A percentile compares a stretch with the other conserved stretches of the same genome.
phyloP scores from a whole-genome alignment of 2,888 invertebrate genomes.

The Caenorhabditis sinica region DNA sequence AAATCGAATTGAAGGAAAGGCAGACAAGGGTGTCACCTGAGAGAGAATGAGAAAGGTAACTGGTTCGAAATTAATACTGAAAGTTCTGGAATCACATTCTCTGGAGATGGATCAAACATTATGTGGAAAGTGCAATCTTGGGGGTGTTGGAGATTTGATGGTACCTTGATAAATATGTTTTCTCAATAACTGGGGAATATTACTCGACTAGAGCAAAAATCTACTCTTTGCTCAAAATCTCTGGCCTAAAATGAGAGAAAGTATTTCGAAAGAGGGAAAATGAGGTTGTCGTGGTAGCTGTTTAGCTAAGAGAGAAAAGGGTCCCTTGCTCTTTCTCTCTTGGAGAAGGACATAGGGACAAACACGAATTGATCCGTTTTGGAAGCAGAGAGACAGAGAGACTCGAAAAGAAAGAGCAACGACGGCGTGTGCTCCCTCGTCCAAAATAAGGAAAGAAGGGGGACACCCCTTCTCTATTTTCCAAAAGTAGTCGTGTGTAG shows the following conservation, averaged over 20 bases:
- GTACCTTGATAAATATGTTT: too few relatives aligned
- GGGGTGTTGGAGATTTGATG: too few relatives aligned
- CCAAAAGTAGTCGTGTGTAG: slow-evolving; percentile 33
- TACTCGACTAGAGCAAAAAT: too few relatives aligned
- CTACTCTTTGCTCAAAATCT: neutral
- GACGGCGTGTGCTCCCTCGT: slow-evolving; percentile 24
- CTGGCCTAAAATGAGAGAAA: too few relatives aligned
- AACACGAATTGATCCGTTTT: slow-evolving; percentile 62
- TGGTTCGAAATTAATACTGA: slow-evolving; percentile 13
- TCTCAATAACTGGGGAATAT: too few relatives aligned
- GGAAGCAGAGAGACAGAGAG: slow-evolving; percentile 28
- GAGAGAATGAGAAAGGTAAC: neutral
- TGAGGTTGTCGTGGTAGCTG: slow-evolving; percentile 28
- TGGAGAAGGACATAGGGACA: slow-evolving; percentile 2
- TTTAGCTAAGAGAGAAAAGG: neutral
- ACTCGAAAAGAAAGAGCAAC: slow-evolving; percentile 39
- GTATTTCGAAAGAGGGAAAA: slow-evolving; percentile 41
- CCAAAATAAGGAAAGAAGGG: slow-evolving; percentile 37
- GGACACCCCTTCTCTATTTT: slow-evolving; percentile 28
- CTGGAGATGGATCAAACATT: neutral
- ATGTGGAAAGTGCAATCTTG: neutral
- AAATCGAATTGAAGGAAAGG: slow-evolving; percentile 5
- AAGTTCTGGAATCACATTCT: slow-evolving; percentile 10
- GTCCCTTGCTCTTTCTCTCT: slow-evolving; percentile 14
- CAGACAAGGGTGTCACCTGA: slow-evolving; percentile 25